phyloP scores from a whole-genome alignment of 2,113 vertebrate genomes.

The Sander lucioperca region DNA sequence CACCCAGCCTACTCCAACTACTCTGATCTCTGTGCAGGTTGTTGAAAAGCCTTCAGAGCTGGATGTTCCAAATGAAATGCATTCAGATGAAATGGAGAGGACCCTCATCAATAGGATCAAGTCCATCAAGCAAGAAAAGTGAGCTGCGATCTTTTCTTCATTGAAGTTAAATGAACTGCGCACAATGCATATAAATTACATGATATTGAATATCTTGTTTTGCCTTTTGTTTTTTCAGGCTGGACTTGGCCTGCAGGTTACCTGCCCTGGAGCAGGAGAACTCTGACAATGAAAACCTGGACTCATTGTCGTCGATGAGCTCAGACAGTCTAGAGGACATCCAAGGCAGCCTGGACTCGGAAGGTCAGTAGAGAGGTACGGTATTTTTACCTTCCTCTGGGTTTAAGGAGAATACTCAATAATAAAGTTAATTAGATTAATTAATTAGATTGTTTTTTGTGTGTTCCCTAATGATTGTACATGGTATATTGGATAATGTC shows the following conservation, averaged over 20 bases:
- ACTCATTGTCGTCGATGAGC: slow-evolving; percentile 89
- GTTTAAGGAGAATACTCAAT: neutral
- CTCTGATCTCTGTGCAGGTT: slow-evolving; percentile 66
- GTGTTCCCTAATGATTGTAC: neutral
- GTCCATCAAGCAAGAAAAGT: slow-evolving; percentile 97
- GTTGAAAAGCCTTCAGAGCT: slow-evolving; percentile 56
- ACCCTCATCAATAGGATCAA: slow-evolving; percentile 89
- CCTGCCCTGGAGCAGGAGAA: slow-evolving; percentile 91
- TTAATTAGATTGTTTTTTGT: neutral
- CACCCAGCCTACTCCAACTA: neutral
- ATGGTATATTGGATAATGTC: neutral
- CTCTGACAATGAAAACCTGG: slow-evolving; percentile 91
- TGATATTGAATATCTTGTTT: neutral
- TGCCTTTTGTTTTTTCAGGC: slow-evolving; percentile 83
- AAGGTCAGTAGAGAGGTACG: slow-evolving; percentile 95
- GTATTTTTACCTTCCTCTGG: slow-evolving; percentile 60
- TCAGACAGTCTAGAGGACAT: slow-evolving; percentile 90
- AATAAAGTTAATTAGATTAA: neutral
- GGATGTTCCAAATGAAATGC: slow-evolving; percentile 53
- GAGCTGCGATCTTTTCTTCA: slow-evolving; percentile 24
- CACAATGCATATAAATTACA: neutral
- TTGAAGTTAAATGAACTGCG: neutral
- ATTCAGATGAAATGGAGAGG: slow-evolving; percentile 81
- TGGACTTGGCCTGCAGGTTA: slow-evolving; percentile 90
- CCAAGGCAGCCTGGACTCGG: slow-evolving; percentile 75